A percentile compares a stretch with the other conserved stretches of the same genome.
Conservation (phyloP, 1,140 invertebrate species). For the Manduca sexta region DNA sequence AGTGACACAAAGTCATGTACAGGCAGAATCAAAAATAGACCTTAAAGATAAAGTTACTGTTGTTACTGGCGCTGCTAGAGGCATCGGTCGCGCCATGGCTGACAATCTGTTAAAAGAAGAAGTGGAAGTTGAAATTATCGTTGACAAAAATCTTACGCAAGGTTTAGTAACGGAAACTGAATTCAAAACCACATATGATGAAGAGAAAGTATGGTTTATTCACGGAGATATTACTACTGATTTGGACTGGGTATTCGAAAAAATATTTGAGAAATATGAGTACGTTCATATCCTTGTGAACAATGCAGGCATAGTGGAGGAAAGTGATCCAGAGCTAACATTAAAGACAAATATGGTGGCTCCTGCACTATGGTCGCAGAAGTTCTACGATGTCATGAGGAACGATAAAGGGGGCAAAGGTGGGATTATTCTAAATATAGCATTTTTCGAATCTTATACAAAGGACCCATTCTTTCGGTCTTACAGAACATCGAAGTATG, state of each 20-base stretch:
- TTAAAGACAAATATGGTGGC: neutral
- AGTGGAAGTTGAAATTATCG: constrained; percentile 38
- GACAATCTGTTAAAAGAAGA: constrained; percentile 31
- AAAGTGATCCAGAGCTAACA: neutral
- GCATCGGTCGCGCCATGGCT: constrained; percentile 33
- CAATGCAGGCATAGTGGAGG: constrained; percentile 1
- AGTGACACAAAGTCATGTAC: too few relatives aligned
- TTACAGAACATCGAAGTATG: constrained; percentile 79
- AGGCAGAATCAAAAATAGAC: constrained; percentile 10
- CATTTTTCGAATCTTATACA: neutral
- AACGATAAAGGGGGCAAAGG: constrained; percentile 1
- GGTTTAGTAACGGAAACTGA: neutral
- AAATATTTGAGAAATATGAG: constrained; percentile 11
- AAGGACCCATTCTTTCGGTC: constrained; percentile 74
- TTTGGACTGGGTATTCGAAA: neutral
- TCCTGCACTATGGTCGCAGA: neutral
- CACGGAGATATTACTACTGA: constrained; percentile 1
- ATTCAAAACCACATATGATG: neutral
- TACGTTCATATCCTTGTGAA: constrained; percentile 2
- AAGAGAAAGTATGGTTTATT: neutral
- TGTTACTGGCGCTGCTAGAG: too few relatives aligned
- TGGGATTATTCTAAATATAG: constrained; percentile 4
- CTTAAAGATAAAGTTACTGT: constrained; percentile 31
- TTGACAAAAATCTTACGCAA: constrained; percentile 39
- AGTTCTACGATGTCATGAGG: neutral